These are phyloP conservation scores for Otolemur garnettii DNA, from an alignment of 2,113 vertebrate genomes.

Conservation along the genomic window DNA sequence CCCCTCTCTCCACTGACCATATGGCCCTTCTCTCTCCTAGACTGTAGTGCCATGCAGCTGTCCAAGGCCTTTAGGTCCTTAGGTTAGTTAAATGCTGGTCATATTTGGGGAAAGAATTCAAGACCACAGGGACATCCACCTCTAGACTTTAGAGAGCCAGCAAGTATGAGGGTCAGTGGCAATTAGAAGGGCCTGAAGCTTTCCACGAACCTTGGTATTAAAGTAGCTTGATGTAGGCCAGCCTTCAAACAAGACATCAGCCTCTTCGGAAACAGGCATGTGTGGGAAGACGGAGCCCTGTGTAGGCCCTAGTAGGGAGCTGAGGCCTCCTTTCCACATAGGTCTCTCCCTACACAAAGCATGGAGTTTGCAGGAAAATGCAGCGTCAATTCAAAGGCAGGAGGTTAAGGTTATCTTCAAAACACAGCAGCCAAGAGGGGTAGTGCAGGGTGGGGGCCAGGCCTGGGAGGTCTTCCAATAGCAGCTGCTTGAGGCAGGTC, in stretches of 20 bases:
- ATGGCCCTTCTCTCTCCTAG: neutral
- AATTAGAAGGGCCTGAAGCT: neutral
- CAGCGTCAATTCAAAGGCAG: constrained; percentile 42
- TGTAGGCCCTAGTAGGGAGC: neutral
- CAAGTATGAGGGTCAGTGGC: neutral
- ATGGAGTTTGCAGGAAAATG: neutral
- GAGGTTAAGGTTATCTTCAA: neutral
- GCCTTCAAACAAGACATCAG: neutral
- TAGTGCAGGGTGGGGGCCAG: neutral
- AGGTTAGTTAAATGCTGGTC: constrained; percentile 26
- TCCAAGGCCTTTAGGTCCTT: neutral
- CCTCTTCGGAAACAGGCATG: neutral
- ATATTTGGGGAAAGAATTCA: constrained; percentile 47
- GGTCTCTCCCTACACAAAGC: neutral
- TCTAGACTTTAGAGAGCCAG: neutral
- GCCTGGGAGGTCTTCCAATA: neutral
- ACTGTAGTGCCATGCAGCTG: neutral
- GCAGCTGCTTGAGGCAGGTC: neutral
- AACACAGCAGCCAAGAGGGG: neutral
- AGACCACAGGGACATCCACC: neutral
- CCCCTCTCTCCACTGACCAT: too few species aligned
- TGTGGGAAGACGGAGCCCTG: neutral
- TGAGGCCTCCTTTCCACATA: neutral
- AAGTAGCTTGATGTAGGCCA: neutral
- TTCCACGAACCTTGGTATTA: neutral